phyloP scores from a whole-genome alignment of 2,888 invertebrate species.

The Phlogophora meticulosa region DNA sequence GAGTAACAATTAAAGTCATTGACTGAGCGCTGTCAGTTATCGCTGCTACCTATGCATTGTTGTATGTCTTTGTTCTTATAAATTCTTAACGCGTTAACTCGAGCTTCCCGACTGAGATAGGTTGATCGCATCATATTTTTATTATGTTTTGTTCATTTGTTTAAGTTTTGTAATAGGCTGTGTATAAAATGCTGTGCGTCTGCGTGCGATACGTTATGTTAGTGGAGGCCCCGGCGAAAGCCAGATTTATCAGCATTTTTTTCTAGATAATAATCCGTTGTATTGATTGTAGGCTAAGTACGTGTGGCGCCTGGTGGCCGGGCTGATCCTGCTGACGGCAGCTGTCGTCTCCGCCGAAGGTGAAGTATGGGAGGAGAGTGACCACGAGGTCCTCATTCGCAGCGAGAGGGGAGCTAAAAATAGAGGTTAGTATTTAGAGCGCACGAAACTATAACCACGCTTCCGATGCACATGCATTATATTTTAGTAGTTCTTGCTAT shows the following conservation, averaged over 20 bases:
- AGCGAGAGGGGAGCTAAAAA: slow-evolving; percentile 95
- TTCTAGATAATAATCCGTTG: slow-evolving; percentile 7
- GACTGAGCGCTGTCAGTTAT: slow-evolving; percentile 68
- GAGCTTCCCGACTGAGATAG: not conserved
- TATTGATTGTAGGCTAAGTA: slow-evolving; percentile 75
- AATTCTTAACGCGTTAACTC: slow-evolving; percentile 36
- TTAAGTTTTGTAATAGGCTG: slow-evolving; percentile 12
- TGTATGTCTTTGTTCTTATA: slow-evolving; percentile 48
- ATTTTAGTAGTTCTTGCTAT: slow-evolving; percentile 23
- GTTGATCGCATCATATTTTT: not conserved
- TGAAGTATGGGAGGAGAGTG: slow-evolving; percentile 95
- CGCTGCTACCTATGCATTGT: slow-evolving; percentile 30
- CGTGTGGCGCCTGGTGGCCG: slow-evolving; percentile 86
- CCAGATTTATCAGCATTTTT: slow-evolving; percentile 2
- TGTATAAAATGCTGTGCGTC: slow-evolving; percentile 34
- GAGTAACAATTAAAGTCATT: slow-evolving; percentile 77
- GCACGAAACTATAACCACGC: slow-evolving; percentile 48
- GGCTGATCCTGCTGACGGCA: slow-evolving; percentile 87
- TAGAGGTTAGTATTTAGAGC: slow-evolving; percentile 88
- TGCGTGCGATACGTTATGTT: slow-evolving; percentile 49
- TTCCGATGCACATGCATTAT: slow-evolving; percentile 47
- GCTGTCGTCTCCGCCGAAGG: slow-evolving; percentile 91
- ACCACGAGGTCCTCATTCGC: slow-evolving; percentile 95
- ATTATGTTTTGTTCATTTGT: slow-evolving; percentile 23
- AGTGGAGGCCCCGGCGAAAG: slow-evolving; percentile 33